Base-by-base conservation (phyloP, 2,113 vertebrate species). In the Sterrhoptilus dennistouni region DNA sequence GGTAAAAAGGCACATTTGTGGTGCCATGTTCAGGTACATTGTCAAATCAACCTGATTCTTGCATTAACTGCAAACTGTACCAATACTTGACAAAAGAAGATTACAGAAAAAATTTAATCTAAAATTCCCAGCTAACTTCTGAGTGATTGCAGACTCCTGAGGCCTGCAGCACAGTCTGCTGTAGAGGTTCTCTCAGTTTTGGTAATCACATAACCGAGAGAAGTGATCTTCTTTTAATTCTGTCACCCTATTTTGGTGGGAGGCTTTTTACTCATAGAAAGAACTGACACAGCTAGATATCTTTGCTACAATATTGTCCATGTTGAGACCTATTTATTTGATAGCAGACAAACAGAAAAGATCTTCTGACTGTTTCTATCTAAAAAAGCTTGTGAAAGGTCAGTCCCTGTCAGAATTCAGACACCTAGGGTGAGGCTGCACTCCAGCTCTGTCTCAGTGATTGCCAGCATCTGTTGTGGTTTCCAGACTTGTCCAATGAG, bases 401-500 rank as follows among this genome's bases (percentile, higher is more conserved):
- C 90, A 85, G 36, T 81, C 42, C 21, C 54, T 80, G 66, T 90
- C 93, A 90, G 80, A 54, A 87, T 83, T 66, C 40, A 61, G 63
- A 61, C 25, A 76, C 19, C 24, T 36, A 57, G 80, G 22, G 59
- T 93, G 56, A 79, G 36, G 53, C 86, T 89, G 66, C 57, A 47
- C 94, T 96, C 81, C 77, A 80, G 1, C 2, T 0, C 76, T 81
- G 61, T 49, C 38, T 81, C 45, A 92, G 69, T 72, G 93, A 92
- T 64, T 93, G 89, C 74, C 95, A 93, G 77, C 94, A 94, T 96
- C 91, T 92, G 77, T 52, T 93, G 77, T 91, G 95, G 59, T 96
- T 95, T 97, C 83, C 92, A 93, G 84, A 70, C 88, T 89, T 89
- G 87, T 94, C 95, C 95, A 89, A 50, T 45, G 40, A 96, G 72